Base-by-base conservation (phyloP, 2,888 invertebrate species). In the Leucophenga montana region DNA sequence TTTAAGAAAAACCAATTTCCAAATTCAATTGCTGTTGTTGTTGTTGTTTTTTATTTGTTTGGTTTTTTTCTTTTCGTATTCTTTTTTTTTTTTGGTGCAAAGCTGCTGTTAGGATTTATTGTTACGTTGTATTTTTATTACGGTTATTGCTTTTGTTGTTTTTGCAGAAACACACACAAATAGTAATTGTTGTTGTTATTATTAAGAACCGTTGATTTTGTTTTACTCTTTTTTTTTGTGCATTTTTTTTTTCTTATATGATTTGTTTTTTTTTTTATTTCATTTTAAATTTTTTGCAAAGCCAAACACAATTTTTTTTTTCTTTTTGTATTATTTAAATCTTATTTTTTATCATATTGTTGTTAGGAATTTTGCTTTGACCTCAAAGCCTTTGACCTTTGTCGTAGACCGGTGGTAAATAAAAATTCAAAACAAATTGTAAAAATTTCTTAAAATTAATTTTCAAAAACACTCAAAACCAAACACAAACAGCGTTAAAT, bases 321-420 rank as follows among this genome's bases (percentile, higher is more conserved):
- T 16, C 22, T 54, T 54, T 1, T 54, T 11, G 4, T 18, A 6
- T 4, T 8, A 16, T 1, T 16, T n/a, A 9, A 16, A 1, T 18
- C 6, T 18, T 54, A 54, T 20, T 54, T 50, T n/a, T 14, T 50
- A 50, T 50, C 8, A 50, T 50, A n/a, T n/a, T n/a, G 18, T 50
- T 50, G 48, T 14, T 50, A 18, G 46, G 48, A 27, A 27, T 14
- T 46, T 33, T 57, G 33, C 61, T 71, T 71, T 78, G 78, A 79
- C 78, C 78, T 79, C 79, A 78, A 66, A 77, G 75, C 72, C 75
- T 78, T 77, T 77, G 78, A 79, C 78, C 78, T 79, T 71, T 78
- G 76, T 6, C 33, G 13, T 8, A 71, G 72, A 71, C 76, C 75
- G 76, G 71, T 70, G 77, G 75, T 64, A 72, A 68, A 56, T 46